Percentiles rank a stretch among this genome's conserved stretches.
phyloP scores from a whole-genome alignment of 2,797 vertebrate genomes.

The Gorsachius magnificus region DNA sequence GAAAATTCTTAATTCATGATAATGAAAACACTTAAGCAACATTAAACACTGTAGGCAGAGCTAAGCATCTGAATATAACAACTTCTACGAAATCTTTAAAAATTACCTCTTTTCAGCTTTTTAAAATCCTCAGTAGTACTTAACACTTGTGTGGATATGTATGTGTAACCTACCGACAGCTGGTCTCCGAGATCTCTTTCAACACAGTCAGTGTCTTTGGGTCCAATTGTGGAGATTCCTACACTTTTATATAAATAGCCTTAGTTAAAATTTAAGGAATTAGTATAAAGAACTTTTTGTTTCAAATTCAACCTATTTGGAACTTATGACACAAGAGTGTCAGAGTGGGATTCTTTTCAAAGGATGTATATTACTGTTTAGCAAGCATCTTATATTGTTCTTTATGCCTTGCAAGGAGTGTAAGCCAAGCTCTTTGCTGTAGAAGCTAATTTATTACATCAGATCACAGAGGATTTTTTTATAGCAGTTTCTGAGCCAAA shows the following conservation, averaged over 20 bases:
- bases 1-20: neutral
- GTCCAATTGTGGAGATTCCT: neutral
- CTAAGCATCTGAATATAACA: neutral
- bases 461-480: neutral
- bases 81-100: neutral
- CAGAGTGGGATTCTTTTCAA: neutral
- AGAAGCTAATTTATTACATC: neutral
- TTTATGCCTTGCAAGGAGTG: neutral
- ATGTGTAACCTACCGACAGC: neutral
- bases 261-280: neutral
- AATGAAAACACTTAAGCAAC: neutral
- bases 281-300: neutral
- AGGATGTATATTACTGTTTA: neutral
- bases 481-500: neutral
- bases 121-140: neutral
- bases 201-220: neutral
- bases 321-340: accelerated
- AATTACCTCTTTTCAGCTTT: neutral
- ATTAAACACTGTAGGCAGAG: neutral
- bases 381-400: neutral
- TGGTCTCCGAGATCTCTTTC: neutral
- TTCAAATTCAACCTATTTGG: neutral
- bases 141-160: neutral
- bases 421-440: neutral
- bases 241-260: neutral